Base-by-base conservation (phyloP, 2,113 vertebrate species). In the Lates calcarifer region DNA sequence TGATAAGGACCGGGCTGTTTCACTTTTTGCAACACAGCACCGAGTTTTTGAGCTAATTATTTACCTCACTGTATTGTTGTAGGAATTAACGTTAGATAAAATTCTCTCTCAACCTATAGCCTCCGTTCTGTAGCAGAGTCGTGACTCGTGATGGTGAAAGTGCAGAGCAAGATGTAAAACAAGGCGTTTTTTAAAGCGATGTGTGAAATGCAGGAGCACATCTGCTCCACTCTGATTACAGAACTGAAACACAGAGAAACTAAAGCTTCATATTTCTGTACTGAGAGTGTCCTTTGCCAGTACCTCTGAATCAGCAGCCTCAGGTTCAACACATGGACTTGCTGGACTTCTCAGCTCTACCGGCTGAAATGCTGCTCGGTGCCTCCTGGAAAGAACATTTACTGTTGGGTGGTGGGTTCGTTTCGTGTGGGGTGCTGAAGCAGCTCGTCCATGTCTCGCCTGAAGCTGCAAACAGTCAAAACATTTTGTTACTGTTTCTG, bases 1-100 rank as follows among this genome's bases (percentile, higher is more conserved):
- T 66, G 93, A 95, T 95, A 94, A 93, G 91, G 70, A 74, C 60
- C 13, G 10, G 37, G 77, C 83, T 83, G 77, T 49, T 86, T 88
- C 53, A 62, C 74, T 69, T 83, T 82, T 87, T 87, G 65, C 76
- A 68, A 72, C 70, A 57, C 67, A 56, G 86, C 62, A 77, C 39
- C 67, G 74, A 67, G 70, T 79, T 88, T 90, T 89, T 58, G 41
- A 75, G 61, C 81, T 91, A 87, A 89, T 94, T 93, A 90, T 90
- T 83, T 65, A 83, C 87, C 53, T 75, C 73, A 26, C 61, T 78
- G 79, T 83, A 72, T 71, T 89, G 18, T 77, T 84, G 45, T 62
- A 45, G 63, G 61, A 87, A 83, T 77, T 60, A 57, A 71, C 86
- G 81, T 63, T 33, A 17, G 61, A 79, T 79, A 77, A 35, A 70